These are phyloP conservation scores for Drosophila mayaguana DNA, from an alignment of 2,888 invertebrate species.

Conservation along the genomic window DNA sequence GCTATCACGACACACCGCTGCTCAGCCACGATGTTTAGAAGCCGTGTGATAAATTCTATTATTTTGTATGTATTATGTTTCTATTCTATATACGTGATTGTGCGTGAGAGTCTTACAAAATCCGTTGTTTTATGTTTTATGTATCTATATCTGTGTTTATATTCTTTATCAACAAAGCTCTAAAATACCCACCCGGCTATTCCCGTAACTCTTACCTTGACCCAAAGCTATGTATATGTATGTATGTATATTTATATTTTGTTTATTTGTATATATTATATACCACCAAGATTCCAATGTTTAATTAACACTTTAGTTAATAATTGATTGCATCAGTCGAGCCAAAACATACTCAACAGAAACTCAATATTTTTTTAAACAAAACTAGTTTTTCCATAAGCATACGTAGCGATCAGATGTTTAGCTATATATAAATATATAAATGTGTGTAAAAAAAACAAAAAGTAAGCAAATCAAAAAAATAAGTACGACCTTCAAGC, in stretches of 20 bases:
- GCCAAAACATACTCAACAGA: constrained; percentile 49
- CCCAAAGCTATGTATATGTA: constrained; percentile 7
- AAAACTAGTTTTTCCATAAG: constrained; percentile 40
- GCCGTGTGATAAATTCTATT: constrained; percentile 31
- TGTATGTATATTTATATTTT: constrained; percentile 9
- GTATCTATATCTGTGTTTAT: not conserved
- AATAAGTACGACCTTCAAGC: constrained; percentile 40
- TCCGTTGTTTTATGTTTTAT: constrained; percentile 16
- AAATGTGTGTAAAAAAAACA: constrained; percentile 23
- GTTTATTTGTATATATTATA: constrained; percentile 55
- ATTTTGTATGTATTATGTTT: constrained; percentile 42
- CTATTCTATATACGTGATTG: constrained; percentile 2
- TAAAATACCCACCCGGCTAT: constrained; percentile 26
- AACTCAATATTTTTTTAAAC: constrained; percentile 51
- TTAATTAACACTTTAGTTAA: constrained; percentile 57
- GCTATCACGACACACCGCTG: constrained; percentile 84
- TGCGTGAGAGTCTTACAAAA: not conserved
- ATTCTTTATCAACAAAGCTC: constrained; percentile 3
- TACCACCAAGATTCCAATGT: constrained; percentile 44
- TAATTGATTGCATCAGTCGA: constrained; percentile 33
- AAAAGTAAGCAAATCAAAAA: constrained; percentile 14
- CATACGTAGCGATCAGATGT: constrained; percentile 43
- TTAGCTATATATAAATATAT: constrained; percentile 31
- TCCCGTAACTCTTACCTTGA: constrained; percentile 13
- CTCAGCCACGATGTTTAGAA: constrained; percentile 84